Conservation (phyloP, 1,140 invertebrate species). For the Orchestia grillus region DNA sequence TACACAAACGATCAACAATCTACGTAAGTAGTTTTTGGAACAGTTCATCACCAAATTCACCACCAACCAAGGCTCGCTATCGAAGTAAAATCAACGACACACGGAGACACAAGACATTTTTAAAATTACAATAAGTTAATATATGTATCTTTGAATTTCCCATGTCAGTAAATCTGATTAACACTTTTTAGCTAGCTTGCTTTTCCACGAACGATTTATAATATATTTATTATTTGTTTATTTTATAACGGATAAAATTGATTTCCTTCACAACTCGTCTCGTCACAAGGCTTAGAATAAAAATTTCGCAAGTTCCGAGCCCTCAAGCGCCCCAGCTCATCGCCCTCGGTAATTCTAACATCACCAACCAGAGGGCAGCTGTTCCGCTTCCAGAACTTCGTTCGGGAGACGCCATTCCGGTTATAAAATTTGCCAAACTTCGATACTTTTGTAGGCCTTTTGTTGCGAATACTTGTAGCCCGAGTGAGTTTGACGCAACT, state of each 20-base stretch:
- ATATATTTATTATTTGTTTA: neutral
- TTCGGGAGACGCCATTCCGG: neutral
- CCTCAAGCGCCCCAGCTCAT: neutral
- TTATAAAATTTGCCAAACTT: neutral
- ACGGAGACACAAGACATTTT: too few relatives aligned
- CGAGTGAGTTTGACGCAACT: neutral
- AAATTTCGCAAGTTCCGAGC: neutral
- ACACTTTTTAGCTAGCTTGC: too few relatives aligned
- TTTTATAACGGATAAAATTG: neutral
- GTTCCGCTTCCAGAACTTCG: neutral
- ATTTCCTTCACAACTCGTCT: neutral
- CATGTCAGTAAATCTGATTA: too few relatives aligned
- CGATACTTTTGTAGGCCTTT: neutral
- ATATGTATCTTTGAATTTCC: too few relatives aligned
- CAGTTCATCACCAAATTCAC: too few relatives aligned
- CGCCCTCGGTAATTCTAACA: neutral
- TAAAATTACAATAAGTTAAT: too few relatives aligned
- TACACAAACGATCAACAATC: too few relatives aligned
- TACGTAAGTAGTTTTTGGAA: too few relatives aligned
- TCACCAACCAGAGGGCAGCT: neutral
- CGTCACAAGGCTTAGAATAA: neutral
- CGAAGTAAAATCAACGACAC: too few relatives aligned
- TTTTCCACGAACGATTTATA: neutral
- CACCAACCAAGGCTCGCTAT: too few relatives aligned
- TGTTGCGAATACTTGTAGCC: neutral